Evolutionary conservation across 2,888 invertebrate genomes (phyloP), one percentile per base, ranked within the genome.

Genomic region (Tyria jacobaeae): DNA sequence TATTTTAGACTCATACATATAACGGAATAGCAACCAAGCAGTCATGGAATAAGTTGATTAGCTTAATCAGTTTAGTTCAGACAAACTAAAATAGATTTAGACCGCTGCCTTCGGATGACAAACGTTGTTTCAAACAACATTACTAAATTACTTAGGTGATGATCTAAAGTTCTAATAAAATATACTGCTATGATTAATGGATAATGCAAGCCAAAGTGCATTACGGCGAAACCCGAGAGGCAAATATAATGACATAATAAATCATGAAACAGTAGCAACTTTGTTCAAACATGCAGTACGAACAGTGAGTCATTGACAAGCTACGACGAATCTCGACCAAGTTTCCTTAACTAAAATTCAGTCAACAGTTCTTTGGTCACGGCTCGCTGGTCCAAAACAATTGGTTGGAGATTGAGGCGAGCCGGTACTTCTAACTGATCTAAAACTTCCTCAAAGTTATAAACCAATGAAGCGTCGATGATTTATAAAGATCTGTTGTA

Each of bases 391-490:
- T 2, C 51, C 37, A 34, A 66, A 54, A 76, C 76, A 76, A 76
- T 76, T 31, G 55, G 51, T 55, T 39, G 9, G 48, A 55, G 54
- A 62, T 53, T 25, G 51, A 24, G 48, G 57, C 49, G 35, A 49
- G 49, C 24, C 34, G 58, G 31, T 34, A 62, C 60, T 60, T 64
- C 51, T 50, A 39, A 76, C 67, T 73, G 75, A 71, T 44, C 61
- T 73, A 60, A 70, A 34, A 68, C 65, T 64, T 76, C 76, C 76
- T 65, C 39, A 48, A 47, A 12, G 62, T 54, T n/a, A 24, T 27
- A 41, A 56, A 50, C 61, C 65, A 56, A 64, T 76, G 70, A 69
- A 65, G 60, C 75, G 66, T 62, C 52, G 4, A 60, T 52, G 35
- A 57, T 60, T 57, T 53, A 52, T 57, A 52, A 47, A 35, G 60